Base-by-base conservation (phyloP, 2,888 invertebrate genomes). In the Aspidiotus rigidus region DNA sequence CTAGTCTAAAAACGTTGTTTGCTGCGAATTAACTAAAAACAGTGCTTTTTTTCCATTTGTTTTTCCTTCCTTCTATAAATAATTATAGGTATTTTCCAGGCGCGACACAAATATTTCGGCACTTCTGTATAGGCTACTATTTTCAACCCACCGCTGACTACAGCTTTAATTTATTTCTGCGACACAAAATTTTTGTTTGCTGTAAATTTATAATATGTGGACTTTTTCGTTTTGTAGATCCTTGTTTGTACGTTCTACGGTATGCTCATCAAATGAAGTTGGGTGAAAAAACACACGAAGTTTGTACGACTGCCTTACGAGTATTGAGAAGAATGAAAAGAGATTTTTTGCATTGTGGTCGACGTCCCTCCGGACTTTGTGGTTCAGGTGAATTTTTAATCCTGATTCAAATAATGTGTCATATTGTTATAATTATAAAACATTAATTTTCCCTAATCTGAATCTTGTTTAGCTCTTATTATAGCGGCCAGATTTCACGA, bases 281-380 rank as follows among this genome's bases (percentile, higher is more conserved):
- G 77, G 94, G 88, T 0, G 87, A 89, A 0, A 94, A 94, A 79
- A 90, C 92, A 11, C 93, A 96, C 76, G 93, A 94, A 77, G 97
- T 99, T 7, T 89, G 92, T 69, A 92, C 90, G 84, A 95, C 98
- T 2, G 98, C 98, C 0, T 81, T 94, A 70, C 84, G 98, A 69
- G 82, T 99, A 71, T 93, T 98, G 28, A 90, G 94, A 79, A 83
- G 99, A 74, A 99, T 99, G 99, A 98, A 97, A 79, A 85, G 93
- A 75, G 99, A 99, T 79, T 97, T 94, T 78, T 90, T 99, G 78
- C 94, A 96, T 78, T 93, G 92, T 0, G 99, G 99, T 8, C 83
- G 99, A 71, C 81, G 97, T 74, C 98, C 99, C 1, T 95, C 97
- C 0, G 99, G 98, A 11, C 84, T 99, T 17, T 99, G 98, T 80